Base-by-base conservation (phyloP, 2,888 invertebrate genomes). In the Heliconius erato region DNA sequence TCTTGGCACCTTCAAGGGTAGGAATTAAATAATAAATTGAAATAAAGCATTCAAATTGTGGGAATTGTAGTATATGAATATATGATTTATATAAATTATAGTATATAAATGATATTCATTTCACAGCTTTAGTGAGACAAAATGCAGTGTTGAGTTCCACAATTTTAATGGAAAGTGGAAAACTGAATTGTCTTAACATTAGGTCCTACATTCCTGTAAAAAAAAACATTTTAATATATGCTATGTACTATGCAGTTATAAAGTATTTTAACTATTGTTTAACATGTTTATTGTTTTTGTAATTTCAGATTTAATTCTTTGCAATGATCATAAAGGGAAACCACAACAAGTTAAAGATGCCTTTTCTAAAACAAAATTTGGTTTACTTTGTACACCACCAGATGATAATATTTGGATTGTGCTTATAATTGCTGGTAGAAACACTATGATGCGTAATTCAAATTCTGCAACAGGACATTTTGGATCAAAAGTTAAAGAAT, bases 401-500 rank as follows among this genome's bases (percentile, higher is more conserved):
- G 91, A 93, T 88, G 83, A 89, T 67, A 93, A 93, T 85, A 92
- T 89, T 87, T 97, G 95, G 96, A 96, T 95, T 85, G 97, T 95
- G 5, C 85, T 98, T 12, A 92, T 97, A 0, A 89, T 97, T 54
- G 96, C 96, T 32, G 97, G 97, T 32, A 96, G 97, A 94, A 97
- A 97, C 92, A 96, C 96, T 85, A 95, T 96, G 28, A 94, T 97
- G 44, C 91, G 96, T 79, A 94, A 96, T 44, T 94, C 95, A 28
- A 89, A 93, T 59, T 89, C 88, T 44, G 94, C 96, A 14, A 96
- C 97, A 68, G 98, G 98, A 19, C 93, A 95, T 32, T 94, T 96
- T 83, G 88, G 91, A n/a, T 93, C 96, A 89, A 98, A 98, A 93
- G 84, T 97, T 23, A 94, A 96, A 82, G 98, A 98, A 87, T 92